phyloP scores from a whole-genome alignment of 2,113 vertebrate species.

The Hemichromis elongatus region DNA sequence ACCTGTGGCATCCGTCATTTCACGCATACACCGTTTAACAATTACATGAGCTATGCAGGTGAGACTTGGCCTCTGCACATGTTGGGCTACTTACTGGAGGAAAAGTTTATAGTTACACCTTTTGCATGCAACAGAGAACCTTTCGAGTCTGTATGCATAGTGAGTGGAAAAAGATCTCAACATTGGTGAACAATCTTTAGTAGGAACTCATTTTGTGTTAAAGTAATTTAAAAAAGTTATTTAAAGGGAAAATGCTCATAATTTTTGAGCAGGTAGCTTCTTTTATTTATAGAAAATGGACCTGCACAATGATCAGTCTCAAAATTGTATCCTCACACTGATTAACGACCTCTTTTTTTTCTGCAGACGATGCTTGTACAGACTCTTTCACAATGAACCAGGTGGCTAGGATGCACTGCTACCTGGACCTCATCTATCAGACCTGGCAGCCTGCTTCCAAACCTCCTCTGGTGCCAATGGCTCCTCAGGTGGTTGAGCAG shows the following conservation, averaged over 20 bases:
- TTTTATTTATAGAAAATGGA: background rate
- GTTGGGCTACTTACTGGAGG: conserved; percentile 35
- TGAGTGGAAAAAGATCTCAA: background rate
- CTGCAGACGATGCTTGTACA: conserved; percentile 92
- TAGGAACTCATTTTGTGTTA: background rate
- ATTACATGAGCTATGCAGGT: conserved; percentile 99
- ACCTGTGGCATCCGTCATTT: conserved; percentile 89
- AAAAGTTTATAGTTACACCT: conserved; percentile 47
- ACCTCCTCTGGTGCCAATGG: conserved; percentile 83
- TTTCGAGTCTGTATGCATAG: conserved; percentile 12
- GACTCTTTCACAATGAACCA: conserved; percentile 97
- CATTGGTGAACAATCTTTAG: background rate
- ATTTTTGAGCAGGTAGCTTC: background rate
- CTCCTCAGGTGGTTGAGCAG: conserved; percentile 88
- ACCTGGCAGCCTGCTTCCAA: conserved; percentile 87
- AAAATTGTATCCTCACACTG: background rate
- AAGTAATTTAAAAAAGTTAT: background rate
- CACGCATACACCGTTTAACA: conserved; percentile 89
- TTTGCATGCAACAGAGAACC: background rate
- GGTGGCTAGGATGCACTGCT: conserved; percentile 97
- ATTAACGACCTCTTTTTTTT: background rate
- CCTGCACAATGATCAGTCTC: background rate
- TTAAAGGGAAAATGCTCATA: background rate
- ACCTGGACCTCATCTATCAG: conserved; percentile 94
- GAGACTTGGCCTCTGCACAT: background rate